Conservation (phyloP, 2,113 vertebrate species). For the Tetraodon nigroviridis region DNA sequence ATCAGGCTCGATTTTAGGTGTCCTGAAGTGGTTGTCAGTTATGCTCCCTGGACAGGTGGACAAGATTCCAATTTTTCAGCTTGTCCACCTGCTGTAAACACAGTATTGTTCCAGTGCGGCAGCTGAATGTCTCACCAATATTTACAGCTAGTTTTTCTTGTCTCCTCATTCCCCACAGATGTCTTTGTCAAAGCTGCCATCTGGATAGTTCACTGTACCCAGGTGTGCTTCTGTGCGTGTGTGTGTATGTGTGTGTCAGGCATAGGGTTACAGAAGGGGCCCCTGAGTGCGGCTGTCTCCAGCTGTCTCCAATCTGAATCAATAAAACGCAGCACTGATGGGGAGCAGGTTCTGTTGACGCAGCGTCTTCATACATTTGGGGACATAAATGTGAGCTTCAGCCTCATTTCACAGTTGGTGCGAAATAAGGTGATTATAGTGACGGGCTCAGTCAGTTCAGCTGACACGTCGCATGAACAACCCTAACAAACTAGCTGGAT, state of each 20-base stretch:
- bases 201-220: conserved; percentile 42
- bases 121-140: conserved; percentile 4
- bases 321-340: conserved; percentile 42
- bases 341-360: conserved; percentile 43
- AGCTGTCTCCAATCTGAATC: conserved; percentile 57
- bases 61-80: too few relatives aligned
- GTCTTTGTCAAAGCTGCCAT: conserved; percentile 37
- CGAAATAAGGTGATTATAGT: background rate
- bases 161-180: conserved; percentile 19
- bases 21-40: too few relatives aligned
- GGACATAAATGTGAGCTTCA: background rate
- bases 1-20: too few relatives aligned
- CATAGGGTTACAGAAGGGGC: conserved; percentile 54
- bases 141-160: conserved; percentile 20
- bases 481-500: conserved; percentile 4
- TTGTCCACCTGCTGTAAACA: too few relatives aligned
- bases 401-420: too few relatives aligned
- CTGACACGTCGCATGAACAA: conserved; percentile 12
- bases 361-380: conserved; percentile 21
- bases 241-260: background rate
- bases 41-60: too few relatives aligned
- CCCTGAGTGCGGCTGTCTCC: conserved; percentile 47
- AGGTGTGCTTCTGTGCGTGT: conserved; percentile 40
- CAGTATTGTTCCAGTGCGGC: background rate
- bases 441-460: background rate